Conservation (phyloP, 2,113 vertebrate species). For the Macaca nemestrina region DNA sequence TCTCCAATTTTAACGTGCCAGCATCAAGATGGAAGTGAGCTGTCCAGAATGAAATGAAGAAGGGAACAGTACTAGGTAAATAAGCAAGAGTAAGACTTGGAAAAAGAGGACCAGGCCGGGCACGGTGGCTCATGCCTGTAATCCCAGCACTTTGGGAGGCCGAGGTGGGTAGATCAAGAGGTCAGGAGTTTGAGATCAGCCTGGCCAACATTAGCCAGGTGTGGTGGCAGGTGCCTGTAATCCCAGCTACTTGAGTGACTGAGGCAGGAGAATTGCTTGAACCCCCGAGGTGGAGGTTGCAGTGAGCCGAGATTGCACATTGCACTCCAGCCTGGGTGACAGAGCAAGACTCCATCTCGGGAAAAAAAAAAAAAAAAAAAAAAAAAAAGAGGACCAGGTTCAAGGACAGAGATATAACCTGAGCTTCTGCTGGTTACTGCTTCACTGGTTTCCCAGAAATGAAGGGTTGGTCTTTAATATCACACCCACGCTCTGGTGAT, state of each 20-base stretch:
- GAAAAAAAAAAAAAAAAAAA: too few relatives aligned
- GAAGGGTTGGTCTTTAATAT: neutral
- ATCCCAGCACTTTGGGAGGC: too few relatives aligned
- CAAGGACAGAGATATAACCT: neutral
- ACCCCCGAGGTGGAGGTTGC: too few relatives aligned
- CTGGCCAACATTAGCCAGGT: too few relatives aligned
- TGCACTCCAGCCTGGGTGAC: too few relatives aligned
- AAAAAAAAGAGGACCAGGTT: neutral
- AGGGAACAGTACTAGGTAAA: neutral
- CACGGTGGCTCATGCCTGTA: too few relatives aligned
- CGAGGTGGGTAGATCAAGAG: too few relatives aligned
- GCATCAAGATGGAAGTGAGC: neutral
- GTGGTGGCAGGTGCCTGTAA: too few relatives aligned
- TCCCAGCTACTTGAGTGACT: too few relatives aligned
- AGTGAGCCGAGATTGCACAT: rapidly evolving
- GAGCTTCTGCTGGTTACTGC: neutral
- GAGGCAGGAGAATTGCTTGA: too few relatives aligned
- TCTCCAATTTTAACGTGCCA: neutral
- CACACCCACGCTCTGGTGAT: neutral
- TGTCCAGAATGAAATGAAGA: neutral
- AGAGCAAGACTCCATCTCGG: too few relatives aligned
- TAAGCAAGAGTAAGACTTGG: neutral
- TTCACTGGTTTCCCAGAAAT: neutral
- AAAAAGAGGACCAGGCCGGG: neutral
- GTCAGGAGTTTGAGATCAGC: too few relatives aligned